Evolutionary conservation across 2,113 vertebrate species (phyloP).

Genomic region (Aythya baeri): DNA sequence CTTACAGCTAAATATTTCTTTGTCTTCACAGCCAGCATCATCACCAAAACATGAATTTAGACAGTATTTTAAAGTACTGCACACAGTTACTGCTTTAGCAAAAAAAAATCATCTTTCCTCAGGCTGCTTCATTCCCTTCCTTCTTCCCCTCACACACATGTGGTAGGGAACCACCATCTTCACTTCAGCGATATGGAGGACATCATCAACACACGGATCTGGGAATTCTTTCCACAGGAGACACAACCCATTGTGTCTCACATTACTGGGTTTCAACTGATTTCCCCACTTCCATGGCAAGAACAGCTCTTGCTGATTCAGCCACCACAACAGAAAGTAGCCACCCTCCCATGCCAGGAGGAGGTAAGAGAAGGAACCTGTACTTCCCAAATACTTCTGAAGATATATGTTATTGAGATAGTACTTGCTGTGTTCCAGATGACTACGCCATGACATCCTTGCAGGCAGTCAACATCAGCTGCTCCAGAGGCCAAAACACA

Average conservation of each 20-base stretch:
- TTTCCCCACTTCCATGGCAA: background rate
- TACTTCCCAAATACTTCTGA: background rate
- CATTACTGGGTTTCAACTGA: background rate
- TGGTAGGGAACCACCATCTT: background rate
- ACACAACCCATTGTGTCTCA: background rate
- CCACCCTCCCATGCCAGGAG: background rate
- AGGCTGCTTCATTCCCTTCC: background rate
- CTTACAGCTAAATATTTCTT: background rate
- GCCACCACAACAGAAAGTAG: background rate
- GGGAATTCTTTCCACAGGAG: background rate
- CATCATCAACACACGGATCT: background rate
- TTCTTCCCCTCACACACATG: background rate
- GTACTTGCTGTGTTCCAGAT: background rate
- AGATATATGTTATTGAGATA: background rate
- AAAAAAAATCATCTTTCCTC: background rate
- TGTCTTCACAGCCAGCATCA: background rate
- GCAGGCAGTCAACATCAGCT: background rate
- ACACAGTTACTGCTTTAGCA: background rate
- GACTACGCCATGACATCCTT: background rate
- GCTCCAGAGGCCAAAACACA: background rate
- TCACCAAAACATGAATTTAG: background rate
- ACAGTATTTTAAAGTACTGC: background rate
- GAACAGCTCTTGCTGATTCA: background rate
- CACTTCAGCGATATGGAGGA: background rate
- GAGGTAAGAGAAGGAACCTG: background rate